These are phyloP conservation scores for Casuarius casuarius DNA, from an alignment of 2,113 vertebrate species.

Conservation along the genomic window DNA sequence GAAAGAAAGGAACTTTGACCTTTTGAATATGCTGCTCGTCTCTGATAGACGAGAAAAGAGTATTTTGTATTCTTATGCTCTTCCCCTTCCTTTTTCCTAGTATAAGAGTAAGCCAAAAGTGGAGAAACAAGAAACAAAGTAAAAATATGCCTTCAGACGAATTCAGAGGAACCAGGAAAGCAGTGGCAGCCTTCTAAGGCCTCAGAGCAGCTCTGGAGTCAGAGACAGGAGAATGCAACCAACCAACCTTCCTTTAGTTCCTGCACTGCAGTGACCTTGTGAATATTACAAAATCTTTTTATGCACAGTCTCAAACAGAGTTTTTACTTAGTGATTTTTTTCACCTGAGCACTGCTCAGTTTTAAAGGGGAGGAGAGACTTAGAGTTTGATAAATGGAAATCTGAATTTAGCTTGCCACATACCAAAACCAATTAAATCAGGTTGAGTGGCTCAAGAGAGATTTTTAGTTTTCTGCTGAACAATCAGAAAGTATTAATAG, in stretches of 20 bases:
- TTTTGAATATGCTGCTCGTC: slow-evolving; percentile 24
- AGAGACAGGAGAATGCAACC: neutral
- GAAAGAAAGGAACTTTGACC: slow-evolving; percentile 26
- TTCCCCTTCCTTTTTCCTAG: neutral
- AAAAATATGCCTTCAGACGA: slow-evolving; percentile 24
- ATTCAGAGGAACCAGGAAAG: neutral
- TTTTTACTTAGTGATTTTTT: neutral
- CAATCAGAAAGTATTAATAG: slow-evolving; percentile 71
- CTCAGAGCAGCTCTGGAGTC: neutral
- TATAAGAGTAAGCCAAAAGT: neutral
- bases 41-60: slow-evolving; percentile 60
- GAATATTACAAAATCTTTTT: neutral
- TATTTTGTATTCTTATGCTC: slow-evolving; percentile 6
- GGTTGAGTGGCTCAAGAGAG: slow-evolving; percentile 37
- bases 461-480: slow-evolving; percentile 61
- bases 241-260: neutral
- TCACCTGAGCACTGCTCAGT: neutral
- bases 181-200: neutral
- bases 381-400: slow-evolving; percentile 56
- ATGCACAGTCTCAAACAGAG: neutral
- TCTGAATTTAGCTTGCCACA: slow-evolving; percentile 61
- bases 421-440: slow-evolving; percentile 68
- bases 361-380: slow-evolving; percentile 2
- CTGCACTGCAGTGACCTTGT: neutral
- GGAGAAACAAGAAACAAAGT: slow-evolving; percentile 5